Evolutionary conservation across 2,888 invertebrate genomes (phyloP), one percentile per base, ranked within the genome.

Genomic region (Hydraecia micacea): DNA sequence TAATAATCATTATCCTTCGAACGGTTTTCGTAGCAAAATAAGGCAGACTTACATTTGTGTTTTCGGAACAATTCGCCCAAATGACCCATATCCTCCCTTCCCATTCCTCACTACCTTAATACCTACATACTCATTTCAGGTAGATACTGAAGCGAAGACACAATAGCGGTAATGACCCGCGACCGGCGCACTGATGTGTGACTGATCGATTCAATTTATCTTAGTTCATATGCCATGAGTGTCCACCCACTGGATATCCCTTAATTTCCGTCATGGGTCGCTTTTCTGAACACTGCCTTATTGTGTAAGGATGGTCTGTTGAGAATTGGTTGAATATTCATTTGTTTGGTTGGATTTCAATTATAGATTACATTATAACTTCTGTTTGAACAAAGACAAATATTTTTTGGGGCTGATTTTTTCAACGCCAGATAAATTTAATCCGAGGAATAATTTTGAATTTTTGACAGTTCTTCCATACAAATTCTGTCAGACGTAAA

Each of bases 181-280:
- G 80, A 84, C 76, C 80, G 76, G 49, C 28, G 63, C 76, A 76
- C 49, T 76, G 73, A 86, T 86, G 84, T 85, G 87, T 85, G 85
- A 84, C 76, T 80, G 87, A 85, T 85, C 80, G 85, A 68, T 72
- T 74, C 85, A 84, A 85, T 85, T 86, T 86, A 85, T 85, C 85
- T 84, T 80, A 74, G 75, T 80, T 80, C 80, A 84, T 72, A 66
- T 76, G 46, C 75, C 65, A 58, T 68, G 55, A 86, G 70, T 73
- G 65, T 76, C 62, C 84, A 78, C 66, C 84, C 63, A 80, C 65
- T 76, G 71, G 36, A 55, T 55, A 58, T 49, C n/a, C 49, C 62
- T 74, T 79, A 36, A 79, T 86, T 86, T 84, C 73, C 79, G 68
- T 39, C 42, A 13, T 46, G 62, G 28, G 4, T 32, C 36, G 49